Evolutionary conservation across 1,140 invertebrate genomes (phyloP).

Genomic region (Macrosteles quadrilineatus): DNA sequence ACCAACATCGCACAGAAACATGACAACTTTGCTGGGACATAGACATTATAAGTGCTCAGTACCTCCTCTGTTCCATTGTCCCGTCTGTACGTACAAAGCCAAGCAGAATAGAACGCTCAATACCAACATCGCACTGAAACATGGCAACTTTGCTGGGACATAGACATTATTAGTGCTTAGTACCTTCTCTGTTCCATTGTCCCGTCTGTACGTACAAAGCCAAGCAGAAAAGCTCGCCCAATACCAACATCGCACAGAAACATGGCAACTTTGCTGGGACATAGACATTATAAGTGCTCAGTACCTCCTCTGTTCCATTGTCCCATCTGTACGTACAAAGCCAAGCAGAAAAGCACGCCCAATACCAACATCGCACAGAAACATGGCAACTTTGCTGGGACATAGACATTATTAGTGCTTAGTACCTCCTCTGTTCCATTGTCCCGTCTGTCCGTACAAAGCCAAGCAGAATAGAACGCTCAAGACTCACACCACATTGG

Average conservation of each 20-base stretch:
- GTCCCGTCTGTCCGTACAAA: slow-evolving; percentile 40
- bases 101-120: slow-evolving; percentile 33
- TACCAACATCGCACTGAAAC: slow-evolving; percentile 28
- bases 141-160: slow-evolving; percentile 42
- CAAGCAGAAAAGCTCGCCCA: slow-evolving; percentile 31
- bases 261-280: slow-evolving; percentile 39
- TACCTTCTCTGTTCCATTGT: slow-evolving; percentile 45
- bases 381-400: slow-evolving; percentile 36
- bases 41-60: slow-evolving; percentile 47
- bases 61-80: slow-evolving; percentile 45
- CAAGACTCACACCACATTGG: slow-evolving; percentile 28
- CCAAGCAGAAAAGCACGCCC: slow-evolving; percentile 30
- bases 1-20: not conserved
- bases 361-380: slow-evolving; percentile 31
- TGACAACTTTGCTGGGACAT: slow-evolving; percentile 42
- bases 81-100: slow-evolving; percentile 37
- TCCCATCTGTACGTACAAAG: slow-evolving; percentile 38
- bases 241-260: slow-evolving; percentile 28
- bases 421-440: slow-evolving; percentile 45
- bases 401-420: slow-evolving; percentile 48
- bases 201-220: slow-evolving; percentile 38
- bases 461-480: slow-evolving; percentile 32
- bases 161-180: slow-evolving; percentile 47
- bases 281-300: slow-evolving; percentile 47
- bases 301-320: slow-evolving; percentile 45